These are phyloP conservation scores for Phataginus tricuspis DNA, from an alignment of 2,797 vertebrate genomes.

Conservation along the genomic window DNA sequence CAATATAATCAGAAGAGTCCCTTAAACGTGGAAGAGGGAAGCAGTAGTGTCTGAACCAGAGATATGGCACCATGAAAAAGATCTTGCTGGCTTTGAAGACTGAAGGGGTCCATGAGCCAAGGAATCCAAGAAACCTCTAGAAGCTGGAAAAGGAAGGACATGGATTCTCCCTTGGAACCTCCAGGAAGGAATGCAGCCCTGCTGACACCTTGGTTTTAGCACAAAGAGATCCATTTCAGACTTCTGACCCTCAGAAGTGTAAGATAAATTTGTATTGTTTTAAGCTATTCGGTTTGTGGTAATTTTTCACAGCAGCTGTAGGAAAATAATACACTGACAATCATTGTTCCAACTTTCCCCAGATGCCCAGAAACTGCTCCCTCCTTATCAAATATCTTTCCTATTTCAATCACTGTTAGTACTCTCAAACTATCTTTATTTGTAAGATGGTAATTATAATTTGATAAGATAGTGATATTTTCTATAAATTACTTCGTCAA, in stretches of 20 bases:
- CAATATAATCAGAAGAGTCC: neutral
- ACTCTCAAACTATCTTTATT: constrained; percentile 21
- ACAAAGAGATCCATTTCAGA: neutral
- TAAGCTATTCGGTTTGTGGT: neutral
- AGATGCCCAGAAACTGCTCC: neutral
- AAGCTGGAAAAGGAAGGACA: neutral
- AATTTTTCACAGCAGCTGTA: neutral
- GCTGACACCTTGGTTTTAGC: neutral
- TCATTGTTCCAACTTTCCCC: neutral
- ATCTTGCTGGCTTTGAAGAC: neutral
- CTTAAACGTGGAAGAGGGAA: neutral
- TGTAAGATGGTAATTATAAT: constrained; percentile 32
- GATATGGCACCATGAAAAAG: neutral
- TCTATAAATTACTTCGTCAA: constrained; percentile 67
- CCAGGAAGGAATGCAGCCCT: neutral
- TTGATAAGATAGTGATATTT: constrained; percentile 33
- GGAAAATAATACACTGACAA: neutral
- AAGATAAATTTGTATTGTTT: neutral
- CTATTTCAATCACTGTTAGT: neutral
- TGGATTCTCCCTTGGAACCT: neutral
- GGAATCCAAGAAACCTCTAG: neutral
- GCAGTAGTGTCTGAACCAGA: neutral
- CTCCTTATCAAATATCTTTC: neutral
- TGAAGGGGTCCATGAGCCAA: neutral
- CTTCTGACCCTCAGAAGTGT: neutral